A percentile compares a stretch with the other conserved stretches of the same genome.
These are phyloP conservation scores for Lepilemur ruficaudatus DNA, from an alignment of 2,797 vertebrate genomes.

Conservation along the genomic window DNA sequence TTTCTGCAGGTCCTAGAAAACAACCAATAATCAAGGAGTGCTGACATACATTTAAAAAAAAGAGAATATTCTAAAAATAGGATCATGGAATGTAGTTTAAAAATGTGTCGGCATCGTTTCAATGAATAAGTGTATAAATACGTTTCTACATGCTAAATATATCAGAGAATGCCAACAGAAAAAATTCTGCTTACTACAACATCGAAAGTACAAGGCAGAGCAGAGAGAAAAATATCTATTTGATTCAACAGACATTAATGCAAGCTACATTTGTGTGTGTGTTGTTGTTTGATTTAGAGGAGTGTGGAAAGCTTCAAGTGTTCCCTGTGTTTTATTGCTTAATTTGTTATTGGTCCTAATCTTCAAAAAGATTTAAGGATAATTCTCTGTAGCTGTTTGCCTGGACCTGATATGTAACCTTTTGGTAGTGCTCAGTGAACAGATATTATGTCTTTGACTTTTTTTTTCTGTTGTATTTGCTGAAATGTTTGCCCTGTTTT, in stretches of 20 bases:
- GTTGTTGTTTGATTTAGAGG: slow-evolving; percentile 35
- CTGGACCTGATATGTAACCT: slow-evolving; percentile 25
- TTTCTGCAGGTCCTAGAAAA: not conserved
- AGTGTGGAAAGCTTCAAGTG: not conserved
- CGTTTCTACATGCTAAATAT: not conserved
- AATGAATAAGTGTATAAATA: not conserved
- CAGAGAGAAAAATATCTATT: not conserved
- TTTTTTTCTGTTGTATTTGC: not conserved
- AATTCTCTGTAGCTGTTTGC: slow-evolving; percentile 29
- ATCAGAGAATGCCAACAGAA: not conserved
- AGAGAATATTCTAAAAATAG: not conserved
- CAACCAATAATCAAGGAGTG: not conserved
- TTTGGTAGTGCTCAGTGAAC: not conserved
- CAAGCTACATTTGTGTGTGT: not conserved
- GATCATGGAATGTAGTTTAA: not conserved
- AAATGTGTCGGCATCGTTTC: not conserved
- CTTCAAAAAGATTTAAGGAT: slow-evolving; percentile 29
- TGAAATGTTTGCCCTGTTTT: not conserved
- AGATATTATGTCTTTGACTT: not conserved
- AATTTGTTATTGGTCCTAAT: slow-evolving; percentile 43
- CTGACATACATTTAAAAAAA: not conserved
- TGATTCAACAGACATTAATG: not conserved
- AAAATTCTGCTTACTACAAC: not conserved
- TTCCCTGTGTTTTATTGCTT: slow-evolving; percentile 41
- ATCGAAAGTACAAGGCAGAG: not conserved